Evolutionary conservation across 2,888 invertebrate genomes (phyloP), one percentile per base, ranked within the genome.

Genomic region (Agonopterix subpropinquella): DNA sequence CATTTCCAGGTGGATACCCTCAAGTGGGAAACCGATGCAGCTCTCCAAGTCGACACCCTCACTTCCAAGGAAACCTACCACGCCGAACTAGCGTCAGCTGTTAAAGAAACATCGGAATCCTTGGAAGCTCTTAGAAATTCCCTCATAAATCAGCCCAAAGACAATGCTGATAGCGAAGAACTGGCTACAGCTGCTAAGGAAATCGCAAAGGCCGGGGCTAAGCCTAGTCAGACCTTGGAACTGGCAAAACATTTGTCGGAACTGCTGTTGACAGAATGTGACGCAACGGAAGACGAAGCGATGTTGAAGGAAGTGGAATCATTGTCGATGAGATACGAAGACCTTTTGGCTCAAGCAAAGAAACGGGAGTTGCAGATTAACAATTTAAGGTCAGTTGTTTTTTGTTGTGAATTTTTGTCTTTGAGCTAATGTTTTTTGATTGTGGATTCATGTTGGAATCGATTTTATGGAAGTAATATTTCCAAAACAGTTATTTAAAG

Each of bases 11-110:
- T 94, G 8, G 92, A 95, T 55, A 94, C 95, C 0, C 80, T 93
- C 7, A 92, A 89, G 73, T 93, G 94, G 76, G 95, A 95, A 67
- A 92, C 92, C 11, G 95, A 96, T 64, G 91, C 92, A 0, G 92
- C 93, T 0, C 92, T 95, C 4, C 96, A 96, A 87, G 96, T 96
- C 1, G 92, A 96, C 67, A 96, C 96, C 0, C 77, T 96, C 41
- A 95, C 95, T 42, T 93, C 95, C 4, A 93, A 94, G 73, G 96
- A 96, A 67, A 96, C 95, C 0, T 96, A 96, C 68, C 81, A 92
- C 48, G 92, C 91, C 61, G 96, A 96, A 74, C 78, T 96, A 39
- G 89, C 91, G 41, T 91, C 92, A 3, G 96, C 95, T 0, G 89
- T 96, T 4, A 82, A 81, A 43, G 96, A 96, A 67, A 93, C 94